Evolutionary conservation across 2,113 vertebrate species (phyloP).

Genomic region (Porphyrio hochstetteri): DNA sequence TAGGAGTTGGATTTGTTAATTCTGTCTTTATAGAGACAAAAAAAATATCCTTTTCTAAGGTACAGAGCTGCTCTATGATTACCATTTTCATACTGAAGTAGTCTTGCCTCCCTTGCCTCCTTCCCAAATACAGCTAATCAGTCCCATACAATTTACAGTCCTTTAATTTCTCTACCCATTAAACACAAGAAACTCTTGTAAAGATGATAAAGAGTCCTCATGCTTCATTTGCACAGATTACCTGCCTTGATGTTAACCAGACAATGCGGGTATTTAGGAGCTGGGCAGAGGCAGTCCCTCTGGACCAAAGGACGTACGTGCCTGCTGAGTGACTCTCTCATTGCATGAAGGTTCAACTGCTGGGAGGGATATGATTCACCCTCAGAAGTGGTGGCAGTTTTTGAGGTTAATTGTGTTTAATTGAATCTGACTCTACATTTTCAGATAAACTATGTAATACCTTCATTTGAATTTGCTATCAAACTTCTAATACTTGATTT

Average conservation of each 20-base stretch:
- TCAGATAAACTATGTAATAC: conserved; percentile 6
- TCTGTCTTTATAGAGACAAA: background rate
- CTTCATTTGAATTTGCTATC: background rate
- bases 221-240: background rate
- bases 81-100: background rate
- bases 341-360: background rate
- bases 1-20: background rate
- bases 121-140: background rate
- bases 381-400: background rate
- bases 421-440: conserved; percentile 25
- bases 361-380: background rate
- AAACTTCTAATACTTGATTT: background rate
- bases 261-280: background rate
- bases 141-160: background rate
- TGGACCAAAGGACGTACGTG: background rate
- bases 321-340: background rate
- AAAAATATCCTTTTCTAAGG: background rate
- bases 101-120: background rate
- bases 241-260: background rate
- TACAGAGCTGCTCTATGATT: background rate
- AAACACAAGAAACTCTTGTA: background rate
- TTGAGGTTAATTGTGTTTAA: conserved; percentile 27
- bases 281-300: background rate
- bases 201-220: background rate
- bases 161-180: background rate